Base-by-base conservation (phyloP, 1,140 invertebrate species). In the Pomacea maculata region DNA sequence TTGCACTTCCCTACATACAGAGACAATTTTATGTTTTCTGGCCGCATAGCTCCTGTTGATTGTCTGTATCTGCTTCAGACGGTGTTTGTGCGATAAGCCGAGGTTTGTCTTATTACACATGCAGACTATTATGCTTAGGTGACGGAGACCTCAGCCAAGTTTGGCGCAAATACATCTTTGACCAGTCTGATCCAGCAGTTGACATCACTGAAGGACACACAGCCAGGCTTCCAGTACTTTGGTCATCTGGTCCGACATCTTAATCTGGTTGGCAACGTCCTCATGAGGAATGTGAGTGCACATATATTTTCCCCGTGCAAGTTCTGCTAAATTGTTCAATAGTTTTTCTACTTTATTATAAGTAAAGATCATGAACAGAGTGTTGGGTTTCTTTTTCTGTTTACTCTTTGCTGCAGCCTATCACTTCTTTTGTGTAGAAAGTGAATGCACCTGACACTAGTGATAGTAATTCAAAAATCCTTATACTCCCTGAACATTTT, bases 221-320 rank as follows among this genome's bases (percentile, higher is more conserved):
- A 79, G 21, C 71, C 83, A n/a, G 89, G 87, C 1, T 91, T 84
- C 78, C 57, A 61, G 15, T 88, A 91, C 79, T 82, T 85, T 19
- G 14, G 52, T 52, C 75, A 76, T 19, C 77, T 91, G 14, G 87
- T 85, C 14, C 82, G 83, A 52, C 90, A 91, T 79, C 82, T 90
- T 68, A 85, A 87, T 61, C 84, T 88, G 80, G 85, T 91, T 61
- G 91, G 88, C 52, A 91, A 89, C 82, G 83, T 86, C 0, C 86
- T 87, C 12, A 86, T 91, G 14, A 86, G 91, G 81, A 92, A 91
- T 85, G 90, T 91, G 82, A 86, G 85, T 86, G 14, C 34, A 45
- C 34, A 45, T 0, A 25, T 45, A 45, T 6, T 45, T 45, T 45
- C 6, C 34, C 34, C 34, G 34, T 45, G 34, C 6, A 45, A 45